phyloP scores from a whole-genome alignment of 2,888 invertebrate species.

The Hololepta plana region DNA sequence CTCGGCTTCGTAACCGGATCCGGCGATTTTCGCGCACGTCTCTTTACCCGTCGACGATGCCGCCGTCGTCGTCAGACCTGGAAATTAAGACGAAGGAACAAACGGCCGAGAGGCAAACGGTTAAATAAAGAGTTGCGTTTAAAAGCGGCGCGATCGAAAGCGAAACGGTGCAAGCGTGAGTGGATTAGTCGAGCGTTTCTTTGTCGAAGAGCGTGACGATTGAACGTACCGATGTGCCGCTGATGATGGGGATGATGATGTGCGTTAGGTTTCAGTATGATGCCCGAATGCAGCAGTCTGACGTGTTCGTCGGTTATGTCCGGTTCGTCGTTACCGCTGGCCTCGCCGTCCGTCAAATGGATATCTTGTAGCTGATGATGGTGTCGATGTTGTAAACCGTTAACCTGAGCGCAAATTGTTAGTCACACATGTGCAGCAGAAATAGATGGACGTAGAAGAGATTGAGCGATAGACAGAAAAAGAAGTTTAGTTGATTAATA shows the following conservation, averaged over 20 bases:
- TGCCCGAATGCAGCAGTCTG: conserved; percentile 37
- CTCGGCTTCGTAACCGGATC: conserved; percentile 7
- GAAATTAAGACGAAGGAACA: too few relatives aligned
- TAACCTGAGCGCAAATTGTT: too few relatives aligned
- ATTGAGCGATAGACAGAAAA: too few relatives aligned
- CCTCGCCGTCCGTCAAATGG: conserved; percentile 39
- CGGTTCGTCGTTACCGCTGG: conserved; percentile 39
- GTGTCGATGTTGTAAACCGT: not conserved
- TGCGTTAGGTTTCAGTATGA: conserved; percentile 24
- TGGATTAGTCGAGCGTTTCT: too few relatives aligned
- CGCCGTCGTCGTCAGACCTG: conserved; percentile 8
- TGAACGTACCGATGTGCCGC: conserved; percentile 24
- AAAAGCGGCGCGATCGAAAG: too few relatives aligned
- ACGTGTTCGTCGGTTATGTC: conserved; percentile 58
- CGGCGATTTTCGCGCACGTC: not conserved
- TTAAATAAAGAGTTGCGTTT: too few relatives aligned
- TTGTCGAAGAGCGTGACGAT: too few relatives aligned
- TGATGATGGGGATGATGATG: too few relatives aligned
- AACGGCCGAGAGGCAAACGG: too few relatives aligned
- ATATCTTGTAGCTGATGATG: conserved; percentile 33
- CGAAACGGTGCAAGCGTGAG: too few relatives aligned
- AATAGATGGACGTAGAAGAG: conserved; percentile 6
- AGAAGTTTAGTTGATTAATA: too few relatives aligned
- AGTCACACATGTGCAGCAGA: conserved; percentile 9
- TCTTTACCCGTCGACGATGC: too few relatives aligned